These are phyloP conservation scores for Cyanocitta stelleri DNA, from an alignment of 2,113 vertebrate species.

Conservation along the genomic window DNA sequence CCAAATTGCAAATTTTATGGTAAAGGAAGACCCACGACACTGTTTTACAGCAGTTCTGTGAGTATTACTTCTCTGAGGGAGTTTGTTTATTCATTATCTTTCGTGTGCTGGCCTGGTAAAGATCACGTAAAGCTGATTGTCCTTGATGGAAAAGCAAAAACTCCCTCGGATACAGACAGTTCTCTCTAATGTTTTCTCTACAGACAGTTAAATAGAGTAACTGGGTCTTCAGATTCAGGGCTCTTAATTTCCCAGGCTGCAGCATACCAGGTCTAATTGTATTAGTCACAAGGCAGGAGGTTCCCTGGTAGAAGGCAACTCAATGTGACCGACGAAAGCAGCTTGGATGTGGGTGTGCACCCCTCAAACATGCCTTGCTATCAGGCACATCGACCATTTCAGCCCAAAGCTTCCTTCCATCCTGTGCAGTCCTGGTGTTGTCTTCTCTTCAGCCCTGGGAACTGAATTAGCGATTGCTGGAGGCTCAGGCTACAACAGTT, in stretches of 20 bases:
- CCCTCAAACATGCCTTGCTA: background rate
- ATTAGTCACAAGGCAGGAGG: background rate
- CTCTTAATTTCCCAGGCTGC: constrained; percentile 1
- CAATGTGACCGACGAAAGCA: background rate
- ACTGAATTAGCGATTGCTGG: accelerated
- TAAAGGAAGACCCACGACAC: background rate
- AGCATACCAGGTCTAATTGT: background rate
- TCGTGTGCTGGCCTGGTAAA: background rate
- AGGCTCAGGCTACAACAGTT: background rate
- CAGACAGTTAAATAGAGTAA: background rate
- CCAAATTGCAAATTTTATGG: background rate
- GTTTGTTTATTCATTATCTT: background rate
- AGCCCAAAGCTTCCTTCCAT: background rate
- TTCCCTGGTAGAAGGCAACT: background rate
- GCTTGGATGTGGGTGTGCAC: background rate
- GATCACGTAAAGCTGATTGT: background rate
- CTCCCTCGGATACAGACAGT: background rate
- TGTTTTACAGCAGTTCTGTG: background rate
- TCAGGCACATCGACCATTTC: background rate
- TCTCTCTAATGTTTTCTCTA: background rate
- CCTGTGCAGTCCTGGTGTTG: background rate
- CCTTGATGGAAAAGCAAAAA: background rate
- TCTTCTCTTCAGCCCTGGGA: background rate
- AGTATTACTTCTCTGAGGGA: background rate
- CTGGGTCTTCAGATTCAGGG: background rate